phyloP scores from a whole-genome alignment of 2,797 vertebrate species.

The Neosalanx taihuensis region DNA sequence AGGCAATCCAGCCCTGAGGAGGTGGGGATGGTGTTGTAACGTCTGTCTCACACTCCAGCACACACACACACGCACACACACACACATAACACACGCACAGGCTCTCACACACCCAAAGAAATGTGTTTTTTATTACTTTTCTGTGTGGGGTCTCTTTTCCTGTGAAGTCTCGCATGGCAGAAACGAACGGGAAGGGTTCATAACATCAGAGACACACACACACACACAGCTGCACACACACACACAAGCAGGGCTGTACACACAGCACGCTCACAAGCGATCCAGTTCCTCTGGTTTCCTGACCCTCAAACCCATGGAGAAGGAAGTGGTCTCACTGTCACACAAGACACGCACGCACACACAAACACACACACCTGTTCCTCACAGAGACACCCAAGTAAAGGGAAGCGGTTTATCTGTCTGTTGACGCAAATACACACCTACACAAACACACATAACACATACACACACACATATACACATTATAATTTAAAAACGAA shows the following conservation, averaged over 20 bases:
- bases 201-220: not conserved
- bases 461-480: conserved; percentile 14
- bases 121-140: conserved; percentile 4
- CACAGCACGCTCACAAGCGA: conserved; percentile 18
- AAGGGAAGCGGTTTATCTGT: conserved; percentile 29
- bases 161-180: not conserved
- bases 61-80: not conserved
- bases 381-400: conserved; percentile 31
- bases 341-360: conserved; percentile 22
- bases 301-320: conserved; percentile 44
- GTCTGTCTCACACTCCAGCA: not conserved
- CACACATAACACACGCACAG: not conserved
- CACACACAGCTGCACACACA: not conserved
- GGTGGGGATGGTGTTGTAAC: not conserved
- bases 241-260: not conserved
- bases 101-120: too few species aligned
- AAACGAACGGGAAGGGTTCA: not conserved
- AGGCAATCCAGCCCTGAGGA: not conserved
- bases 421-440: conserved; percentile 36
- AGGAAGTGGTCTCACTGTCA: conserved; percentile 67
- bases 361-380: conserved; percentile 49
- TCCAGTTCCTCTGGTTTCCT: conserved; percentile 57
- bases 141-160: not conserved
- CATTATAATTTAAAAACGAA: not conserved
- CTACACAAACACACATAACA: conserved; percentile 19